Conservation (phyloP, 2,113 vertebrate species). For the Zootoca vivipara region DNA sequence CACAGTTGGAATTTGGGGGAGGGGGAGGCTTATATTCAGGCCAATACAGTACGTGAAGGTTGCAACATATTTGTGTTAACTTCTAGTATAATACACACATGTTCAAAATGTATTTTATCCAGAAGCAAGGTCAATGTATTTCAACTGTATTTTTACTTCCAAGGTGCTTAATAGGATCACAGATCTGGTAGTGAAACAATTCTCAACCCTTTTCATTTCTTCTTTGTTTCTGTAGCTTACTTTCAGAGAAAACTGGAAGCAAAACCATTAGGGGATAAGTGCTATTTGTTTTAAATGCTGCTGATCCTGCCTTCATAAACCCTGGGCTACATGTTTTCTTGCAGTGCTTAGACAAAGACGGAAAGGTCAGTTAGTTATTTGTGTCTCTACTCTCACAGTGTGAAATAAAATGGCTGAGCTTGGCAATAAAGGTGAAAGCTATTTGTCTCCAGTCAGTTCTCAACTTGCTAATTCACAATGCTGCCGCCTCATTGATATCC, state of each 20-base stretch:
- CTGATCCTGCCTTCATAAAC: slow-evolving; percentile 12
- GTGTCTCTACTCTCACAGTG: neutral
- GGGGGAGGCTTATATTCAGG: no score
- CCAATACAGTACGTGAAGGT: neutral
- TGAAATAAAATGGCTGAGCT: slow-evolving; percentile 21
- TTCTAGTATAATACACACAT: neutral
- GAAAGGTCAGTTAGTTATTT: slow-evolving; percentile 26
- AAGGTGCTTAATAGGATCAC: slow-evolving; percentile 5
- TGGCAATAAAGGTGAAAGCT: slow-evolving; percentile 44
- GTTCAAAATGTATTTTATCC: neutral
- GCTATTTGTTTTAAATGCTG: slow-evolving; percentile 20
- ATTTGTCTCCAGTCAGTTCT: slow-evolving; percentile 16
- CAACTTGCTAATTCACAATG: neutral
- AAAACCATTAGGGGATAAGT: neutral
- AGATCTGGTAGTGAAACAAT: neutral
- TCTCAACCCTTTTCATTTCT: neutral
- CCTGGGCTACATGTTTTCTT: slow-evolving; percentile 17
- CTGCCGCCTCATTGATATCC: slow-evolving; percentile 6
- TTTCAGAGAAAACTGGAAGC: slow-evolving; percentile 5
- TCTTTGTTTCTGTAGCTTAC: neutral
- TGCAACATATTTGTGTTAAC: neutral
- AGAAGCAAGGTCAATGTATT: neutral
- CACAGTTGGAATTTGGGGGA: no score
- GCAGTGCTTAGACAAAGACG: slow-evolving; percentile 10
- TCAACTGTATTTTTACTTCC: neutral